These are phyloP conservation scores for Chironomus tepperi DNA, from an alignment of 1,140 invertebrate species.

Conservation along the genomic window DNA sequence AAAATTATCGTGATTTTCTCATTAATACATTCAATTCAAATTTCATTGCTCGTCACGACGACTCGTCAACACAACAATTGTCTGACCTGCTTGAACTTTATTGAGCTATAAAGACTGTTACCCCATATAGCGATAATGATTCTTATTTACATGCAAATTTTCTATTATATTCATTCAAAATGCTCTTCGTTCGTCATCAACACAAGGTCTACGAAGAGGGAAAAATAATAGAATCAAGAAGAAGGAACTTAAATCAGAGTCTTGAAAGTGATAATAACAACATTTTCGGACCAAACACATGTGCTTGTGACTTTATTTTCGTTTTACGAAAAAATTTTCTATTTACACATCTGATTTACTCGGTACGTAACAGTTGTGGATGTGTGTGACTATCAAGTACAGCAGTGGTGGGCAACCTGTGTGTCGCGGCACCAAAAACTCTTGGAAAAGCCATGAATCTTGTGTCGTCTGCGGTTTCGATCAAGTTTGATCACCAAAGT, in stretches of 20 bases:
- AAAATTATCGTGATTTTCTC: too few relatives aligned
- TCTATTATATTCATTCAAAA: background rate
- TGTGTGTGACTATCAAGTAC: too few relatives aligned
- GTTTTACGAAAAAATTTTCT: background rate
- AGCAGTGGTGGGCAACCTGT: too few relatives aligned
- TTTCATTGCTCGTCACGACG: too few relatives aligned
- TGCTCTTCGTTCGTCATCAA: background rate
- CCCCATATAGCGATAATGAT: conserved; percentile 5
- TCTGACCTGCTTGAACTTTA: background rate
- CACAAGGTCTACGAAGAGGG: background rate
- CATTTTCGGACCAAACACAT: too few relatives aligned
- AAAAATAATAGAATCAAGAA: background rate
- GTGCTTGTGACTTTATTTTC: too few relatives aligned
- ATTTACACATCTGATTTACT: background rate
- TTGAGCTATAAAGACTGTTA: background rate
- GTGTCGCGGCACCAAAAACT: too few relatives aligned
- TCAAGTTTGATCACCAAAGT: too few relatives aligned
- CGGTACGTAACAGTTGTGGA: background rate
- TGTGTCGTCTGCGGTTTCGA: too few relatives aligned
- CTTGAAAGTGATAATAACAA: background rate
- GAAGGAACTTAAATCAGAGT: background rate
- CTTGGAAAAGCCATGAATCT: too few relatives aligned
- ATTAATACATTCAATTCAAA: too few relatives aligned
- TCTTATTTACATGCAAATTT: background rate
- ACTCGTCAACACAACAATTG: background rate